These are phyloP conservation scores for Macropus fuliginosus DNA, from an alignment of 2,797 vertebrate genomes.

Conservation along the genomic window DNA sequence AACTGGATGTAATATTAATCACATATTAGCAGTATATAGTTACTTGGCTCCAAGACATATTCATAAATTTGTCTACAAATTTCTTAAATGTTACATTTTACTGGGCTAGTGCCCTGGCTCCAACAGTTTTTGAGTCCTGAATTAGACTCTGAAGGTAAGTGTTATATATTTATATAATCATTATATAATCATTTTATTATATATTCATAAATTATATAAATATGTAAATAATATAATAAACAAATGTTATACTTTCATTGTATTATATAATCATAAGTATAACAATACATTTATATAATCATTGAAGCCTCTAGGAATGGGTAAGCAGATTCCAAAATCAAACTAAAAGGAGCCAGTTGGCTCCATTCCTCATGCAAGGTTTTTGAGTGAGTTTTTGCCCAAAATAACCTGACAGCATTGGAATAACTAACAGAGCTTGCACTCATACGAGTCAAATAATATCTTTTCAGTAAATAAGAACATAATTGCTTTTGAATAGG, in stretches of 20 bases:
- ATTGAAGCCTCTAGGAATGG: background rate
- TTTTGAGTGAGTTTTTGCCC: slow-evolving; percentile 8
- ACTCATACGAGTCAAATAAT: background rate
- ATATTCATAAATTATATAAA: no score
- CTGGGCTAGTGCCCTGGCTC: background rate
- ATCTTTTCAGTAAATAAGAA: slow-evolving; percentile 42
- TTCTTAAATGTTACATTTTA: background rate
- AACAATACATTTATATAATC: background rate
- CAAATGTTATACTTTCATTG: no score
- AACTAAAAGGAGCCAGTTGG: background rate
- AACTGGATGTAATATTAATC: background rate
- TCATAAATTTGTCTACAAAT: background rate
- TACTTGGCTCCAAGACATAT: background rate
- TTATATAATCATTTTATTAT: no score
- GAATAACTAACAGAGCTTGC: background rate
- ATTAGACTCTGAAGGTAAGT: background rate
- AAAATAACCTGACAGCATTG: background rate
- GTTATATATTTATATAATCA: background rate
- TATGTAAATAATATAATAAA: no score
- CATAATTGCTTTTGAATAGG: slow-evolving; percentile 43
- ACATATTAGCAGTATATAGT: background rate
- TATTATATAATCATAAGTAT: no score
- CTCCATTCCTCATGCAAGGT: background rate
- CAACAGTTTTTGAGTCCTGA: background rate
- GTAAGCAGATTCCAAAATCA: background rate